Base-by-base conservation (phyloP, 2,113 vertebrate species). In the Malaclemys terrapin region DNA sequence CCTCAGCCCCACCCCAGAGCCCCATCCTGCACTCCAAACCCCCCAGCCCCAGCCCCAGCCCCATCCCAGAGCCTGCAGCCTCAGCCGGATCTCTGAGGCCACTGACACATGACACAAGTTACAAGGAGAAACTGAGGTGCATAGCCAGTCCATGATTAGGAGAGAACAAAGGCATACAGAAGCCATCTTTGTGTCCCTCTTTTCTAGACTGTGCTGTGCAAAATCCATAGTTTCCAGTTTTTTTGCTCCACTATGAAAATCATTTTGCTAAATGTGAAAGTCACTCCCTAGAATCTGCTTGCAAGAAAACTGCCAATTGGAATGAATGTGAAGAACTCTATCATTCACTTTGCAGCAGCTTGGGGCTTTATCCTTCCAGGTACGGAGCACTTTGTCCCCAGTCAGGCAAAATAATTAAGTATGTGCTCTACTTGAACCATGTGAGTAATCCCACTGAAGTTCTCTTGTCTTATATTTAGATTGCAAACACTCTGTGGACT, bases 121-220 rank as follows among this genome's bases (percentile, higher is more conserved):
- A 80, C 93, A 94, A 84, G 22, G 8, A 42, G 11, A 20, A 75
- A 93, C 5, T 8, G 25, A 86, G 56, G 0, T 22, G 47, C 78
- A 65, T 65, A 65, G 6, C 31, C n/a, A 65, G 29, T 65, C 62
- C 31, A n/a, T 65, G 16, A 25, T 56, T 56, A 35, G 27, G 35
- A 35, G 31, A 50, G 69, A 10, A 10, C 54, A 19, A 6, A 84
- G 19, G 29, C 3, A 81, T 16, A 1, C 22, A 5, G 25, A 56
- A 24, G 54, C 54, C 24, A 8, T 56, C 24, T 47, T 80, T 35
- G 49, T 0, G 0, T 2, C 65, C 6, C 54, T 80, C 14, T 62
- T 35, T 1, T 0, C 6, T 65, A 19, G 88, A 35, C 42, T 29
- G 24, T 10, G 2, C 0, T 47, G 8, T 19, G 45, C 12, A 29